Evolutionary conservation across 2,797 vertebrate genomes (phyloP), one percentile per base, ranked within the genome.

Genomic region (Erpetoichthys calabaricus): DNA sequence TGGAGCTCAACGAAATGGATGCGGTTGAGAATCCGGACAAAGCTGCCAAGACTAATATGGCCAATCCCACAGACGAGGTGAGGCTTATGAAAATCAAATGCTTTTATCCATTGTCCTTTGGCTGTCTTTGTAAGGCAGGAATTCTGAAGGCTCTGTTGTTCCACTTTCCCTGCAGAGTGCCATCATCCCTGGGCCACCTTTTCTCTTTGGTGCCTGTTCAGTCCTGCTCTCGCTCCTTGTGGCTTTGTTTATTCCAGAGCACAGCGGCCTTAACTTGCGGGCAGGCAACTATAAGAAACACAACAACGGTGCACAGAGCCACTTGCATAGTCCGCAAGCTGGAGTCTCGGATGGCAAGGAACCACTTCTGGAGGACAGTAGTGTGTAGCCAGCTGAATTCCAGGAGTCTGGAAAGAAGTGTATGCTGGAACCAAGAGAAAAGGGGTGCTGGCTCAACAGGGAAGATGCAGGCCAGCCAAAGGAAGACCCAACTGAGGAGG

Each of bases 1-100:
- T 90, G 75, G 91, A 95, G 77, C 56, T 92, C 61, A 87, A 81
- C 0, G 89, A 92, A 59, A 79, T 83, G 69, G 82, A 73, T 0
- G 80, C 75, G 59, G 79, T 81, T 3, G 90, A 89, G 56, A 75
- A 78, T 53, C 70, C 80, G 2, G 87, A 77, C 7, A 91, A 90
- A 73, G 84, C 81, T 69, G 72, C 68, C 65, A 92, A 87, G 70
- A 57, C 68, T 67, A 92, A 91, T 78, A 92, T 94, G 90, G 89
- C 78, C 70, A 93, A 92, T 77, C 91, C 90, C 55, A 91, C 89
- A 0, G 90, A 94, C 2, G 91, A 94, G 90, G 91, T 92, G 70
- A 75, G 62, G 2, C 7, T 5, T 1, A 42, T 7, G 7, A 6
- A 42, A 8, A 6, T 9, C 5, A 42, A 3, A 5, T 8, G 4